Evolutionary conservation across 2,888 invertebrate genomes (phyloP).

Genomic region (Pegoplata infirma): DNA sequence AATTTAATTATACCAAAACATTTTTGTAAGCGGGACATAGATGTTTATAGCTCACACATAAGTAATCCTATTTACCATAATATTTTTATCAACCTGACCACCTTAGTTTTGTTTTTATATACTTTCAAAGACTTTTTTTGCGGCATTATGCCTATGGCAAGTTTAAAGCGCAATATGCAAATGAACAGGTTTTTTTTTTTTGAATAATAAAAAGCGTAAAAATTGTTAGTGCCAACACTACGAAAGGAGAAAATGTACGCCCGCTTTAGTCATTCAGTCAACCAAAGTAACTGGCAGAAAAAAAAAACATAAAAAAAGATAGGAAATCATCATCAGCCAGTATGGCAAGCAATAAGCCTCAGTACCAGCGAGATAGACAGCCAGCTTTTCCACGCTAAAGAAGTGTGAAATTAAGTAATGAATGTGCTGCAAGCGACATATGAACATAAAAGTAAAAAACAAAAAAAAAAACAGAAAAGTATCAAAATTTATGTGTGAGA

Average conservation of each 20-base stretch:
- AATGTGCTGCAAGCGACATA: conserved; percentile 45
- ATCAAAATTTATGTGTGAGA: conserved; percentile 1
- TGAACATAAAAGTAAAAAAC: conserved; percentile 13
- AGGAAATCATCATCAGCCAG: not conserved
- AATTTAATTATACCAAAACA: too few relatives aligned
- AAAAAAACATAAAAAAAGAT: conserved; percentile 1
- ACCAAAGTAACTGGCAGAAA: not conserved
- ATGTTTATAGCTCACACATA: too few relatives aligned
- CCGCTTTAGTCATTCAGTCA: not conserved
- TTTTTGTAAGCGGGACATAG: too few relatives aligned
- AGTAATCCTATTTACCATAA: too few relatives aligned
- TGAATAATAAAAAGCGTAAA: too few relatives aligned
- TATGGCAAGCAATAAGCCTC: conserved; percentile 1
- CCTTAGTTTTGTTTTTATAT: too few relatives aligned
- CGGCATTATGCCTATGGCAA: not conserved
- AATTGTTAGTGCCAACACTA: conserved; percentile 15
- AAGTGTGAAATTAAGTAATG: conserved; percentile 58
- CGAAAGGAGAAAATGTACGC: not conserved
- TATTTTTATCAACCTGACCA: not conserved
- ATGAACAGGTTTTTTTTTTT: not conserved
- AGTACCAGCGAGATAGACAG: not conserved
- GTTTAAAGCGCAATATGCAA: conserved; percentile 21
- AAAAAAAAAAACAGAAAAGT: not conserved
- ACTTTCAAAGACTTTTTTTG: too few relatives aligned
- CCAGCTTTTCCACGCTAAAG: conserved; percentile 38